Percentiles rank a stretch among this genome's conserved stretches.
Conservation (phyloP, 2,888 invertebrate genomes). For the Galerucella calmariensis region DNA sequence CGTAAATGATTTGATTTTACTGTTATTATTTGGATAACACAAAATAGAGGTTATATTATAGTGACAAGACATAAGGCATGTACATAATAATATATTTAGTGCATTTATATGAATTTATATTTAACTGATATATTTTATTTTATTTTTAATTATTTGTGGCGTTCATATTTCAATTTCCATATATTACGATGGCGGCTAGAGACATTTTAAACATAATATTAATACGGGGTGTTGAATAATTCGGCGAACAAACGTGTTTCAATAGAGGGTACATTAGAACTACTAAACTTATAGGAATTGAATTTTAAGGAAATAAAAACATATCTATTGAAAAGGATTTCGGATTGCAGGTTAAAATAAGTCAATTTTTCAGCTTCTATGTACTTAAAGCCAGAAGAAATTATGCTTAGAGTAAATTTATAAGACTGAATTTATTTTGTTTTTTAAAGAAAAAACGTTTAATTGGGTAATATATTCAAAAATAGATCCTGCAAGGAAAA, state of each 20-base stretch:
- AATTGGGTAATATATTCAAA: too few species aligned
- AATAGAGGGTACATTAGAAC: not conserved
- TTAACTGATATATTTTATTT: not conserved
- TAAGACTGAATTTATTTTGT: not conserved
- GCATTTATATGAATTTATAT: slow-evolving; percentile 14
- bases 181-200: not conserved
- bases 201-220: too few species aligned
- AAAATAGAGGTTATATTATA: slow-evolving; percentile 6
- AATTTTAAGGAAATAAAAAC: not conserved
- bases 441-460: too few species aligned
- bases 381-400: not conserved
- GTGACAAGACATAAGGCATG: slow-evolving; percentile 22
- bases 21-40: slow-evolving; percentile 4
- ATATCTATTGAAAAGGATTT: not conserved
- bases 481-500: too few species aligned
- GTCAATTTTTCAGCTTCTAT: not conserved
- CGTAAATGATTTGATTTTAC: slow-evolving; percentile 3
- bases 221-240: too few species aligned
- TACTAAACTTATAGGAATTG: not conserved
- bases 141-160: not conserved
- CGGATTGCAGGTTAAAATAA: not conserved
- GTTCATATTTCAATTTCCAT: not conserved
- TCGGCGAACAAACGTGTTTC: not conserved
- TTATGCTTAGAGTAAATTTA: not conserved
- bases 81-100: slow-evolving; percentile 16